Percentiles rank a stretch among this genome's conserved stretches.
Conservation (phyloP, 2,113 vertebrate species). For the Periophthalmus modestus region DNA sequence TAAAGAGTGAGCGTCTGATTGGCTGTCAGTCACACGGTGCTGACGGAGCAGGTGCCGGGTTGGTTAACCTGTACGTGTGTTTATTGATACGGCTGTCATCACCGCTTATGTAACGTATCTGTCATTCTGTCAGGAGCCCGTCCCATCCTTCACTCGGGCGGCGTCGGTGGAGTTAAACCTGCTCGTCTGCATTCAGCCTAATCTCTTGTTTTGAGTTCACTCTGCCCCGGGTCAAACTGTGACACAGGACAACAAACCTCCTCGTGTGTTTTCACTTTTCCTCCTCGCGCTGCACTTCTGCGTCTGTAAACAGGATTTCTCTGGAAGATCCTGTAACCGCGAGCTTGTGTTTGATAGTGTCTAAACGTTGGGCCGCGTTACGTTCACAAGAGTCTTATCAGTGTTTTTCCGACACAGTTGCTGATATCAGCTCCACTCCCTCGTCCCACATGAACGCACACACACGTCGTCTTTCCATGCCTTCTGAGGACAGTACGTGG, state of each 20-base stretch:
- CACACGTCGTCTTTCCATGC: no score
- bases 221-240: not conserved
- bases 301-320: slow-evolving; percentile 54
- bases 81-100: not conserved
- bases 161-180: not conserved
- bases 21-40: not conserved
- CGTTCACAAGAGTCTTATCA: slow-evolving; percentile 63
- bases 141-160: not conserved
- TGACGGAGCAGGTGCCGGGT: not conserved
- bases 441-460: slow-evolving; percentile 7
- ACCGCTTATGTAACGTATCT: not conserved
- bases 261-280: slow-evolving; percentile 1
- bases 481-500: no score
- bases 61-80: not conserved
- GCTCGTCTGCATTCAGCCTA: not conserved
- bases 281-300: slow-evolving; percentile 7
- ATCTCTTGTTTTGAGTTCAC: slow-evolving; percentile 1
- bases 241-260: not conserved
- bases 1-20: not conserved
- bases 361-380: slow-evolving; percentile 48
- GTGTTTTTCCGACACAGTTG: slow-evolving; percentile 62
- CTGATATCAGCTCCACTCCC: slow-evolving; percentile 64
- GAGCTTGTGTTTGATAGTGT: slow-evolving; percentile 33
- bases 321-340: slow-evolving; percentile 38
- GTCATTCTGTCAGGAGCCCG: not conserved